phyloP scores from a whole-genome alignment of 2,113 vertebrate genomes.

The Pimephales promelas region DNA sequence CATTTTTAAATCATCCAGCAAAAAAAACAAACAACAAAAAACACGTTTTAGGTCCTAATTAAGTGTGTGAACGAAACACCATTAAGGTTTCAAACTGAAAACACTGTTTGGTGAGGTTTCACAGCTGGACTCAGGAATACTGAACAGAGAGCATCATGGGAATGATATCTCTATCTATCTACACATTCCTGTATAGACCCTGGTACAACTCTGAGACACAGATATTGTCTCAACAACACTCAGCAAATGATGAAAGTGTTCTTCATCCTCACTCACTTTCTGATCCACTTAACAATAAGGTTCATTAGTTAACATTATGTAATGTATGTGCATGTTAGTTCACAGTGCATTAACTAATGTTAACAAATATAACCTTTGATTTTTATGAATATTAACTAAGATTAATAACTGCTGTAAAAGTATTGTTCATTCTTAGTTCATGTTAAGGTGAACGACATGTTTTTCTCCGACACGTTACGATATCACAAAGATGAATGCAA shows the following conservation, averaged over 20 bases:
- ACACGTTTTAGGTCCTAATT: background rate
- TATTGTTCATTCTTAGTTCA: too few species aligned
- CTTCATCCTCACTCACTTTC: background rate
- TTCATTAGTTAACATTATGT: too few species aligned
- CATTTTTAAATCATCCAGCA: background rate
- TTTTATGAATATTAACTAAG: too few species aligned
- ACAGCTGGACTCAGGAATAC: slow-evolving; percentile 65
- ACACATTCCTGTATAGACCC: background rate
- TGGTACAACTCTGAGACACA: slow-evolving; percentile 1
- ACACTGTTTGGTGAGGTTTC: slow-evolving; percentile 51
- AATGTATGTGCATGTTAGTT: too few species aligned
- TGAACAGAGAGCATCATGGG: slow-evolving; percentile 28
- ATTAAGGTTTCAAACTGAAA: slow-evolving; percentile 54
- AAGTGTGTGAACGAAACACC: slow-evolving; percentile 52
- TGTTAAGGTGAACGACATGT: too few species aligned
- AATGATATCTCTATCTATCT: background rate
- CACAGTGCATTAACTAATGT: too few species aligned
- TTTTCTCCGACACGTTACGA: slow-evolving; percentile 51
- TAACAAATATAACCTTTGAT: too few species aligned
- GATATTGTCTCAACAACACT: background rate
- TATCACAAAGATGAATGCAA: slow-evolving; percentile 30
- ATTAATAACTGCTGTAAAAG: too few species aligned
- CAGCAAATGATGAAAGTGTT: background rate
- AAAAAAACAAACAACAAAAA: background rate
- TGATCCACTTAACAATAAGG: slow-evolving; percentile 4